phyloP scores from a whole-genome alignment of 2,113 vertebrate genomes.

The Paralichthys olivaceus region DNA sequence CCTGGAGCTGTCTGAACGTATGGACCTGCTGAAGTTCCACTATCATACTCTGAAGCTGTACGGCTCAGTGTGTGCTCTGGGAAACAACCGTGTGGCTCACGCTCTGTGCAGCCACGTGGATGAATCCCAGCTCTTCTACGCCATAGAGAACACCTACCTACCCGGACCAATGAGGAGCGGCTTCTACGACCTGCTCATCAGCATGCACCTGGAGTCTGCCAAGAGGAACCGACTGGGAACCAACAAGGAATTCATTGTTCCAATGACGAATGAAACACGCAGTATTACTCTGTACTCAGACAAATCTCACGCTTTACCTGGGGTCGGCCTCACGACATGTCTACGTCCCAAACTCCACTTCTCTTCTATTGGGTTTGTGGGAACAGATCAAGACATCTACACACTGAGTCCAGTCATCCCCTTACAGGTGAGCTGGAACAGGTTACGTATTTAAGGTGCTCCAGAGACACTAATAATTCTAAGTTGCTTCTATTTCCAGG shows the following conservation, averaged over 20 bases:
- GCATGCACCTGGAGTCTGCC: slow-evolving; percentile 95
- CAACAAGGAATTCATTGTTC: slow-evolving; percentile 94
- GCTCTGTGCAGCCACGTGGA: slow-evolving; percentile 95
- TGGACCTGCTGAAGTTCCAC: slow-evolving; percentile 90
- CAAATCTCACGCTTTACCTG: slow-evolving; percentile 85
- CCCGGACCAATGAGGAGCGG: slow-evolving; percentile 90
- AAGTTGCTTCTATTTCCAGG: slow-evolving; percentile 72
- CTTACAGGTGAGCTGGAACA: slow-evolving; percentile 76
- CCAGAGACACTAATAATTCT: background rate
- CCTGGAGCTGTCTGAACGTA: slow-evolving; percentile 90
- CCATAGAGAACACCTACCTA: slow-evolving; percentile 90
- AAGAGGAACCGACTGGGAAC: slow-evolving; percentile 92
- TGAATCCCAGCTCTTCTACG: slow-evolving; percentile 91
- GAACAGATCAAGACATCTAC: slow-evolving; percentile 81
- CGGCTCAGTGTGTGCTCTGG: slow-evolving; percentile 91
- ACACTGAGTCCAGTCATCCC: slow-evolving; percentile 89
- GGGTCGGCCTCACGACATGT: slow-evolving; percentile 89
- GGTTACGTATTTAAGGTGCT: background rate
- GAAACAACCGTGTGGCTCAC: slow-evolving; percentile 95
- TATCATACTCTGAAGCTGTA: slow-evolving; percentile 92
- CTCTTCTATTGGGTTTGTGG: slow-evolving; percentile 86
- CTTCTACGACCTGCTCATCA: slow-evolving; percentile 93
- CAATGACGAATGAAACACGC: slow-evolving; percentile 89
- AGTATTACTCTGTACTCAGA: slow-evolving; percentile 86
- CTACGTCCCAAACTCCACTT: slow-evolving; percentile 91